Base-by-base conservation (phyloP, 2,888 invertebrate species). In the Pyrocoelia pectoralis region DNA sequence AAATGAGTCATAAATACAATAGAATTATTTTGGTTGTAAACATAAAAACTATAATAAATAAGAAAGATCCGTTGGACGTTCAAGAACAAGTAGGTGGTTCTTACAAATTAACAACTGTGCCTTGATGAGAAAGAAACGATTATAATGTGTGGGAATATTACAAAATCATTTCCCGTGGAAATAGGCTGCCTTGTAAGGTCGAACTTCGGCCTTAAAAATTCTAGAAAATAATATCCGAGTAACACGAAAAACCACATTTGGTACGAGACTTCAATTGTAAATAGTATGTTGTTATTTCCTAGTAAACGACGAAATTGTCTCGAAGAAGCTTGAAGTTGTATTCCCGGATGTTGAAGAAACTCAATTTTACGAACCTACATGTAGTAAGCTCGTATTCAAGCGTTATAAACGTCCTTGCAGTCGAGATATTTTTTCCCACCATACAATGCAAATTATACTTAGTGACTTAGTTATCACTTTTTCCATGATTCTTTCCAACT, bases 161-260 rank as follows among this genome's bases (percentile, higher is more conserved):
- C 41, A 52, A 52, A 40, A 51, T 59, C 56, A 56, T 65, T 70
- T 69, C 66, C 65, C 68, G 66, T 66, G 67, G 63, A 68, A 67
- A 68, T 67, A 63, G 64, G 61, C 63, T 68, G 67, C 71, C 68
- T 71, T 70, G 70, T 71, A 71, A 71, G 71, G 71, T 66, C 71
- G 70, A 49, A 60, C 41, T 55, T 41, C 61, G 51, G 57, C 65
- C 50, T 54, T 43, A 59, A 5, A n/a, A 43, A 46, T 66, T 61
- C 54, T 61, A 8, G 52, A 48, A 56, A 65, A 56, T 54, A 53
- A 13, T 19, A 52, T 15, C 56, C 50, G 51, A 43, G 12, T 54
- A 48, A 55, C 60, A 56, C 56, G 51, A 61, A 46, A 61, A 60
- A 49, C 60, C 54, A 48, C 54, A 54, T 60, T 60, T 48, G 13